Evolutionary conservation across 2,888 invertebrate genomes (phyloP).

Genomic region (Allophyes oxyacanthae): DNA sequence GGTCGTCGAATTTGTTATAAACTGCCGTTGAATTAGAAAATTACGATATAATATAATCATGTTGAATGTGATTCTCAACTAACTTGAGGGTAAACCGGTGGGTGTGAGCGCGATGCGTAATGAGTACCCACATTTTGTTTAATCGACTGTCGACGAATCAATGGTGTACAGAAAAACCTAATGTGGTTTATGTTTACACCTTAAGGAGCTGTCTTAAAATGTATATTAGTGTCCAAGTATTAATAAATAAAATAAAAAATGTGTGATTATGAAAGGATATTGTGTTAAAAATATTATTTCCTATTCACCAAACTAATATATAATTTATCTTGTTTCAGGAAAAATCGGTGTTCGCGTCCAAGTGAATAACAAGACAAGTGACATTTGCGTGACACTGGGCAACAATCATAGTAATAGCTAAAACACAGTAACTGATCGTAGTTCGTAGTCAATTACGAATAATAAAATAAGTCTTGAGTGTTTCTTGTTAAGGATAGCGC

Average conservation of each 20-base stretch:
- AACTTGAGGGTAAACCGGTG: too few species aligned
- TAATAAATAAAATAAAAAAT: background rate
- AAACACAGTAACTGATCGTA: constrained; percentile 63
- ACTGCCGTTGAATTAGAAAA: constrained; percentile 1
- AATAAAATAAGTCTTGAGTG: constrained; percentile 51
- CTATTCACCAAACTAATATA: constrained; percentile 38
- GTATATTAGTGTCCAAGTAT: too few species aligned
- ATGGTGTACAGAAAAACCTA: too few species aligned
- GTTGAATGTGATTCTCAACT: too few species aligned
- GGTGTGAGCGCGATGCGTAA: too few species aligned
- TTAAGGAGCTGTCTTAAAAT: too few species aligned
- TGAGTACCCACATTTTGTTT: too few species aligned
- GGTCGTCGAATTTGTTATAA: too few species aligned
- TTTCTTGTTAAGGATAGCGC: constrained; percentile 40
- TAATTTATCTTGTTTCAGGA: constrained; percentile 66
- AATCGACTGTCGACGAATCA: too few species aligned
- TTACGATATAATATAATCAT: constrained; percentile 1
- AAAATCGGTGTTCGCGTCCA: constrained; percentile 52
- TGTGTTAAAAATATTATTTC: constrained; percentile 3
- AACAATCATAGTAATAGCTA: constrained; percentile 60
- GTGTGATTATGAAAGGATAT: background rate
- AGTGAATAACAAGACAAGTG: constrained; percentile 64
- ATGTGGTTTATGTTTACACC: too few species aligned
- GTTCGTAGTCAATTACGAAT: constrained; percentile 68
- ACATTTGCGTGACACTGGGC: constrained; percentile 74